Evolutionary conservation across 2,113 vertebrate genomes (phyloP).

Genomic region (Melozone crissalis): DNA sequence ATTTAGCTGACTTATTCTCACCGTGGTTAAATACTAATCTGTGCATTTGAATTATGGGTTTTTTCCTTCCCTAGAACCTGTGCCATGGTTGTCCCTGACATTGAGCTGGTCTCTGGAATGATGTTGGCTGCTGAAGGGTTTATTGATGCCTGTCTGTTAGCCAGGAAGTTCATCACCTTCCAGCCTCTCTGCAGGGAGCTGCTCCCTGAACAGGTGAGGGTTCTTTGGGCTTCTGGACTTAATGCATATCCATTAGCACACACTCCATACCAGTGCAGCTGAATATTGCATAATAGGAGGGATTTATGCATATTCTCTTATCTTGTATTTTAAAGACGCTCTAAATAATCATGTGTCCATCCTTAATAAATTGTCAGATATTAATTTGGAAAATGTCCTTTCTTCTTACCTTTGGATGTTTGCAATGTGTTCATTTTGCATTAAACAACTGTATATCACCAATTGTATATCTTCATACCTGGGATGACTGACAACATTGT

Average conservation of each 20-base stretch:
- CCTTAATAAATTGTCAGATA: neutral
- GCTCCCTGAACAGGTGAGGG: constrained; percentile 83
- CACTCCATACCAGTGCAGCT: neutral
- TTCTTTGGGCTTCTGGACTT: neutral
- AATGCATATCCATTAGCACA: neutral
- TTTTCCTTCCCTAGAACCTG: constrained; percentile 72
- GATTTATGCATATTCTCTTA: neutral
- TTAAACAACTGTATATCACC: neutral
- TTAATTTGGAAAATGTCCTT: neutral
- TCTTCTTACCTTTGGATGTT: neutral
- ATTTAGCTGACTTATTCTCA: constrained; percentile 20
- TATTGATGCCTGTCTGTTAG: constrained; percentile 71
- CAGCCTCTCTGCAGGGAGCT: constrained; percentile 81
- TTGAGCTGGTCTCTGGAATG: constrained; percentile 87
- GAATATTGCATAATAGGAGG: neutral
- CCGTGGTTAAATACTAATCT: neutral
- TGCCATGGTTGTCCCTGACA: constrained; percentile 84
- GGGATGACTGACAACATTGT: neutral
- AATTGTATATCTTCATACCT: neutral
- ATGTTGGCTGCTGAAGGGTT: constrained; percentile 85
- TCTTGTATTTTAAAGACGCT: neutral
- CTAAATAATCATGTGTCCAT: neutral
- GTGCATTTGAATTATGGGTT: neutral
- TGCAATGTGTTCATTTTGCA: neutral
- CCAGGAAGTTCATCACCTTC: constrained; percentile 81